phyloP scores from a whole-genome alignment of 2,113 vertebrate genomes.

The Cyphomyrus plagiostoma region DNA sequence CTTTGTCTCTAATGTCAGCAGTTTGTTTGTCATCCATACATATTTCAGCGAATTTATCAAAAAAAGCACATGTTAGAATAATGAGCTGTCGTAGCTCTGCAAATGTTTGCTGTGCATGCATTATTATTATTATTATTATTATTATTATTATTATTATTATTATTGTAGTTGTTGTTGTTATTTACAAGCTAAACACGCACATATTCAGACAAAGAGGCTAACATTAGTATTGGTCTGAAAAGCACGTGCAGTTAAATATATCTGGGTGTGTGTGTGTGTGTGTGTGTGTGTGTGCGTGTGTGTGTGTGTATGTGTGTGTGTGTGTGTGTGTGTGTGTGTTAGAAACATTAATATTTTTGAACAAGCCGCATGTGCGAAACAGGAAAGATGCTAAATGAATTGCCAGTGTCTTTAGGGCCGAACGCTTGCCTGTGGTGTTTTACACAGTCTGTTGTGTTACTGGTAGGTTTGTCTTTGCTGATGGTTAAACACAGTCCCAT shows the following conservation, averaged over 20 bases:
- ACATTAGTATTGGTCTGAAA: constrained; percentile 52
- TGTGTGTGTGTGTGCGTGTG: too few species aligned
- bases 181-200: constrained; percentile 62
- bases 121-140: background rate
- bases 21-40: constrained; percentile 65
- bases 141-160: background rate
- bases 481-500: background rate
- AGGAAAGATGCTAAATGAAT: background rate
- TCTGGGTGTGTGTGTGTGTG: background rate
- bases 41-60: constrained; percentile 52
- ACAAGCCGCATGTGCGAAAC: background rate
- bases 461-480: background rate
- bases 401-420: background rate
- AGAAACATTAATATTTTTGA: background rate
- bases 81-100: constrained; percentile 64
- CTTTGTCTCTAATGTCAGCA: constrained; percentile 51
- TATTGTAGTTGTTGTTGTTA: constrained; percentile 38
- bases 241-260: constrained; percentile 28
- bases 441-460: background rate
- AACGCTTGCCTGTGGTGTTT: background rate
- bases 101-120: constrained; percentile 70
- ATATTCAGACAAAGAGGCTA: constrained; percentile 46
- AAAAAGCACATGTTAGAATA: constrained; percentile 63
- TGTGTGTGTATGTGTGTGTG: too few species aligned
- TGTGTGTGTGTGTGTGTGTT: too few species aligned